phyloP scores from a whole-genome alignment of 2,113 vertebrate genomes.

The Lamprotornis superbus region DNA sequence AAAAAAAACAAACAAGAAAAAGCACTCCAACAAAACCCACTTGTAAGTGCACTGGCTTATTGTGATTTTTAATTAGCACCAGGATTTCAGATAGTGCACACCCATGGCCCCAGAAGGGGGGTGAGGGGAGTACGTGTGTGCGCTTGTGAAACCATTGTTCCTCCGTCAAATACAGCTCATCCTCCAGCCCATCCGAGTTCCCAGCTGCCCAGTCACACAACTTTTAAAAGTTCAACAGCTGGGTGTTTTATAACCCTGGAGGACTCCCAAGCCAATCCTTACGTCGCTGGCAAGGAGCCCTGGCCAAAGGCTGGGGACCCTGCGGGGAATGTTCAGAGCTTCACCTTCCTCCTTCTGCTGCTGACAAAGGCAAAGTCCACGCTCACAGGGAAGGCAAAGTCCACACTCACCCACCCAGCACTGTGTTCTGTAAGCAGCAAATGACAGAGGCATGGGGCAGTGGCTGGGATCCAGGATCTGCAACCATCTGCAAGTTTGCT shows the following conservation, averaged over 20 bases:
- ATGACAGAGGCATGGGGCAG: neutral
- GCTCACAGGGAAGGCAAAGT: neutral
- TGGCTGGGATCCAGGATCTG: slow-evolving; percentile 41
- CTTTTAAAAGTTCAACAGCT: slow-evolving; percentile 11
- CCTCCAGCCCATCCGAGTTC: neutral
- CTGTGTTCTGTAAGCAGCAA: neutral
- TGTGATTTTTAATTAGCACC: neutral
- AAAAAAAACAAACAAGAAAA: neutral
- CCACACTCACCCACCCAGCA: neutral
- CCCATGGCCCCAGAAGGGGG: neutral
- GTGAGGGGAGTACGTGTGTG: neutral
- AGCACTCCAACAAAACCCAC: neutral
- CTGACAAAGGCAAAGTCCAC: neutral
- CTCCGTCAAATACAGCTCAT: neutral
- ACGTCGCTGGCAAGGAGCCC: neutral
- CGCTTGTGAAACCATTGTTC: slow-evolving; percentile 7
- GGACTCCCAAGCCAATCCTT: neutral
- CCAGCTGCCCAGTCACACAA: slow-evolving; percentile 11
- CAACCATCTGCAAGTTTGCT: slow-evolving; percentile 51
- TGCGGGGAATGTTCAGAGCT: neutral
- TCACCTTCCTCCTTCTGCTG: neutral
- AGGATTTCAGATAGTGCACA: slow-evolving; percentile 30
- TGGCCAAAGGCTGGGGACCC: neutral
- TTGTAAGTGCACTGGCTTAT: neutral
- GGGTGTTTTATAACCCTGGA: neutral